phyloP scores from a whole-genome alignment of 2,888 invertebrate genomes.

The Euphydryas editha region DNA sequence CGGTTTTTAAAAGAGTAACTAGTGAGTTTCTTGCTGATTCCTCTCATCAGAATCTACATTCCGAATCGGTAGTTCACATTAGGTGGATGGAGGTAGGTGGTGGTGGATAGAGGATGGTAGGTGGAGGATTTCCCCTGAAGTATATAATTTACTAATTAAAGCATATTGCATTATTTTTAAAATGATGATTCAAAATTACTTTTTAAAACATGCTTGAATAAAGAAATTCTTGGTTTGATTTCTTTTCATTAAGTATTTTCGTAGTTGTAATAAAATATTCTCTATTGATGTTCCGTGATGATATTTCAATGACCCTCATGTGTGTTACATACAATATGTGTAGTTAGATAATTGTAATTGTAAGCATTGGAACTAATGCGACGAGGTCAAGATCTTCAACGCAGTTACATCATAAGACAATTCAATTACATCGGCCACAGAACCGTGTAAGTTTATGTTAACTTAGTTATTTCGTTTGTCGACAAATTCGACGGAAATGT shows the following conservation, averaged over 20 bases:
- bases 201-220: too few relatives aligned
- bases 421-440: neutral
- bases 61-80: too few relatives aligned
- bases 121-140: too few relatives aligned
- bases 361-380: neutral
- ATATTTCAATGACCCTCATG: neutral
- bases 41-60: too few relatives aligned
- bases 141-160: too few relatives aligned
- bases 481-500: neutral
- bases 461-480: neutral
- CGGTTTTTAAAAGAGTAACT: too few relatives aligned
- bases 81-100: too few relatives aligned
- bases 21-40: too few relatives aligned
- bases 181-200: too few relatives aligned
- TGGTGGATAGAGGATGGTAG: too few relatives aligned
- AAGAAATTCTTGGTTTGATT: too few relatives aligned
- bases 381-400: slow-evolving; percentile 4
- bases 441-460: neutral
- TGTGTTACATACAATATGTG: neutral
- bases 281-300: neutral
- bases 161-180: neutral
- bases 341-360: slow-evolving; percentile 3
- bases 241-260: neutral
- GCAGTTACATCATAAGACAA: slow-evolving; percentile 3
- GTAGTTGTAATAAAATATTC: neutral